Evolutionary conservation across 1,140 invertebrate species (phyloP), one percentile per base, ranked within the genome.

Genomic region (Brachionus asplanchnoidis): DNA sequence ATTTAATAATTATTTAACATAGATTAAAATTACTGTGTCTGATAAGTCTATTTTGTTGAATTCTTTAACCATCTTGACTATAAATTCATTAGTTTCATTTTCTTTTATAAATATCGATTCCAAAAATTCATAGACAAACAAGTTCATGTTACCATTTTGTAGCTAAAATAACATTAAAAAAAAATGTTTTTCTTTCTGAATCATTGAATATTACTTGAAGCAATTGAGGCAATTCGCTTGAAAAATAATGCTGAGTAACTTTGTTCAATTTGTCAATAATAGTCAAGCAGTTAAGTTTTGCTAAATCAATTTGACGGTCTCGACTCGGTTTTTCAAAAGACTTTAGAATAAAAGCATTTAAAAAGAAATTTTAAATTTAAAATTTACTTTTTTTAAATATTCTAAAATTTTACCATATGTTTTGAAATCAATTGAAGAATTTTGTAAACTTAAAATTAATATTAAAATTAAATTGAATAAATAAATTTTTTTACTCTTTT

Each of bases 121-220:
- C 4, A 77, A 12, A 77, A 46, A 77, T 46, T 77, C 73, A 28
- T 50, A 46, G 12, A 77, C 20, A 77, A 77, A 77, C 20, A 50
- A 14, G 46, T 77, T 50, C 73, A 77, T 77, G 42, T 77, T 77
- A 5, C 44, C 44, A 50, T 28, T 77, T 28, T 77, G 73, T 12
- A 77, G 20, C 73, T 77, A 36, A 70, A 46, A 46, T 12, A 46
- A 32, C 9, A 23, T 68, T 68, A n/a, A 32, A 12, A 68, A n/a
- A 14, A 14, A 68, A n/a, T 14, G 36, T 14, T 68, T 68, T 32
- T 32, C 11, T 28, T 7, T 68, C n/a, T 5, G 4, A 17, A 28
- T 26, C 23, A 65, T 12, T n/a, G 3, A 46, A 14, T 14, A 46
- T 14, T 26, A 77, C 73, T 50, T 53, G 42, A n/a, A 77, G 20